Percentiles rank a stretch among this genome's conserved stretches.
Evolutionary conservation across 2,113 vertebrate species (phyloP).

Genomic region (Myocastor coypus): DNA sequence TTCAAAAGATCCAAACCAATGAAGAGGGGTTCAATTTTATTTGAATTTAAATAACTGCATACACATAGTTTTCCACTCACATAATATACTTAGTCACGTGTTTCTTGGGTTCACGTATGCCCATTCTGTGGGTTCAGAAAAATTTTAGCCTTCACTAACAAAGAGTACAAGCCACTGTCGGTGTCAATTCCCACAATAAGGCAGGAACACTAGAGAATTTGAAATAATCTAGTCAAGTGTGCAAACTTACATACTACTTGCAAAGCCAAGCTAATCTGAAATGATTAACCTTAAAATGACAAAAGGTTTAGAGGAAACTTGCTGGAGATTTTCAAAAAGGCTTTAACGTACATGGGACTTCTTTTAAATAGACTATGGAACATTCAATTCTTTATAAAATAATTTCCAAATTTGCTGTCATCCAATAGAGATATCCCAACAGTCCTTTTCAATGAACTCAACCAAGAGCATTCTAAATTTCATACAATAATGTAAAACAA

Average conservation of each 20-base stretch:
- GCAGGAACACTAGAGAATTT: slow-evolving; percentile 44
- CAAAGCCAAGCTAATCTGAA: slow-evolving; percentile 42
- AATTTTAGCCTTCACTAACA: slow-evolving; percentile 54
- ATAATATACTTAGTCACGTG: background rate
- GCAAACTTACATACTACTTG: slow-evolving; percentile 26
- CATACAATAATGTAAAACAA: slow-evolving; percentile 36
- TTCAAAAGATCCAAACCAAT: slow-evolving; percentile 19
- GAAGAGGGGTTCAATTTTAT: slow-evolving; percentile 11
- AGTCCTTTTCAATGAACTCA: slow-evolving; percentile 7
- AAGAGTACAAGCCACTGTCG: slow-evolving; percentile 49
- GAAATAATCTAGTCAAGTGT: slow-evolving; percentile 28
- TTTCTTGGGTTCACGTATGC: slow-evolving; percentile 39
- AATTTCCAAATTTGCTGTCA: slow-evolving; percentile 41
- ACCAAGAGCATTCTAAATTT: slow-evolving; percentile 36
- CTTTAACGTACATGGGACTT: background rate
- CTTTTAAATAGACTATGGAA: background rate
- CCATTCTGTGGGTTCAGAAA: slow-evolving; percentile 7
- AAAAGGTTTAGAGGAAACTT: slow-evolving; percentile 3
- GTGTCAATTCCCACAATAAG: slow-evolving; percentile 50
- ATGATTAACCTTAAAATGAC: slow-evolving; percentile 36
- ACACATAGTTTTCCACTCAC: background rate
- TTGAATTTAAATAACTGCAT: background rate
- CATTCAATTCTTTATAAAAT: slow-evolving; percentile 33
- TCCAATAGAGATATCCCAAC: background rate
- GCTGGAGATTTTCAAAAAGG: slow-evolving; percentile 22